phyloP scores from a whole-genome alignment of 2,888 invertebrate genomes.

The Oscheius onirici region DNA sequence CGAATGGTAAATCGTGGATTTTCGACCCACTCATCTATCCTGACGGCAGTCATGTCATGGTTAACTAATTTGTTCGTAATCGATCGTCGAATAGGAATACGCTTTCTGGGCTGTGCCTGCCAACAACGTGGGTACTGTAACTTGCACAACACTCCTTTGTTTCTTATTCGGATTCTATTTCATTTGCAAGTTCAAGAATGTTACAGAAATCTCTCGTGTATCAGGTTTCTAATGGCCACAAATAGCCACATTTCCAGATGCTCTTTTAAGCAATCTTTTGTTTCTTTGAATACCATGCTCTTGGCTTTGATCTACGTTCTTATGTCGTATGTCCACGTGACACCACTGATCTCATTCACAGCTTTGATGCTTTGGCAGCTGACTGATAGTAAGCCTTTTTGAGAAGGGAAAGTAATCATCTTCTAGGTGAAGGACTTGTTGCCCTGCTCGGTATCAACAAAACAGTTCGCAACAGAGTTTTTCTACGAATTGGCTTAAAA shows the following conservation, averaged over 20 bases:
- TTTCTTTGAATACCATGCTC: slow-evolving; percentile 2
- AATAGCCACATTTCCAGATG: neutral
- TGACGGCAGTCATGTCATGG: slow-evolving; percentile 11
- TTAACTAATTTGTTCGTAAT: neutral
- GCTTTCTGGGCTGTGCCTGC: neutral
- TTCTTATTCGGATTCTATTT: neutral
- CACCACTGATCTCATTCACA: neutral
- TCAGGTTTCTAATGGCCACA: neutral
- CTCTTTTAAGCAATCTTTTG: neutral
- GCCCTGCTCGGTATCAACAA: slow-evolving; percentile 17
- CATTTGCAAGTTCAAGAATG: slow-evolving; percentile 16
- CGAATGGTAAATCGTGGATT: neutral
- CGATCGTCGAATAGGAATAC: neutral
- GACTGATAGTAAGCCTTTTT: neutral
- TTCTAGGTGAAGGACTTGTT: slow-evolving; percentile 13
- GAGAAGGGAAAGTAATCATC: neutral
- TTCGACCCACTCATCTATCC: slow-evolving; percentile 16
- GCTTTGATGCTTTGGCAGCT: slow-evolving; percentile 20
- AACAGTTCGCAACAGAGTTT: slow-evolving; percentile 14
- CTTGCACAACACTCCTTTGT: neutral
- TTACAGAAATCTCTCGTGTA: neutral
- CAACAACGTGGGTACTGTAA: slow-evolving; percentile 18
- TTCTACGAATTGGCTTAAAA: neutral
- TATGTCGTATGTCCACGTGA: slow-evolving; percentile 11
- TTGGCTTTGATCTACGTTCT: slow-evolving; percentile 8